phyloP scores from a whole-genome alignment of 2,113 vertebrate species.

The Cairina moschata region DNA sequence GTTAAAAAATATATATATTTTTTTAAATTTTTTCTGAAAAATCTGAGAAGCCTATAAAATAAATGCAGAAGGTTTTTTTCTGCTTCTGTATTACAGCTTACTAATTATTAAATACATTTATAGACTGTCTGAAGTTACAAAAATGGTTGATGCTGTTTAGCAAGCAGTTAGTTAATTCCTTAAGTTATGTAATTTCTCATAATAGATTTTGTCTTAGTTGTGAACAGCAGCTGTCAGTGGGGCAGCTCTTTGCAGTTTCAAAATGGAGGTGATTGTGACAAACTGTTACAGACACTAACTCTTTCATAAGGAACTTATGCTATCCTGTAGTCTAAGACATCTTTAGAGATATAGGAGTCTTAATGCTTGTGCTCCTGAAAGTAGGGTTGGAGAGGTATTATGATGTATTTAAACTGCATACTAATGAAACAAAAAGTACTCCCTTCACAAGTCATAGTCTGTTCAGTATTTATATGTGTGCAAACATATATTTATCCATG shows the following conservation, averaged over 20 bases:
- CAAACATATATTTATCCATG: background rate
- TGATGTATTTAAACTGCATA: background rate
- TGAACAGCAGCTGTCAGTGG: background rate
- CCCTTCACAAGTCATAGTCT: background rate
- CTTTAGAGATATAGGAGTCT: background rate
- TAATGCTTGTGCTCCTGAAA: background rate
- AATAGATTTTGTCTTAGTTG: background rate
- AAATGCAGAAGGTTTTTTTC: background rate
- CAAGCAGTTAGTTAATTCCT: background rate
- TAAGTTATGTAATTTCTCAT: background rate
- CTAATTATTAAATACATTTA: background rate
- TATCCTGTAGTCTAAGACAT: background rate
- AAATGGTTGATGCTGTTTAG: background rate
- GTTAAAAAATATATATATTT: background rate
- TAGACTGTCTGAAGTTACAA: background rate
- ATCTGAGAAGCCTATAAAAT: background rate
- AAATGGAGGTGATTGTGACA: background rate
- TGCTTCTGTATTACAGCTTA: background rate
- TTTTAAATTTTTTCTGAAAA: background rate
- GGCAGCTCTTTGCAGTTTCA: background rate
- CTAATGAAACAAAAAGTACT: background rate
- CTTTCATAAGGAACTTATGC: background rate
- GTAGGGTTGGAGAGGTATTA: background rate
- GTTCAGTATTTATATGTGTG: background rate
- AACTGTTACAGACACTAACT: background rate